Percentiles rank a stretch among this genome's conserved stretches.
Evolutionary conservation across 2,113 vertebrate genomes (phyloP).

Genomic region (Dromiciops gliroides): DNA sequence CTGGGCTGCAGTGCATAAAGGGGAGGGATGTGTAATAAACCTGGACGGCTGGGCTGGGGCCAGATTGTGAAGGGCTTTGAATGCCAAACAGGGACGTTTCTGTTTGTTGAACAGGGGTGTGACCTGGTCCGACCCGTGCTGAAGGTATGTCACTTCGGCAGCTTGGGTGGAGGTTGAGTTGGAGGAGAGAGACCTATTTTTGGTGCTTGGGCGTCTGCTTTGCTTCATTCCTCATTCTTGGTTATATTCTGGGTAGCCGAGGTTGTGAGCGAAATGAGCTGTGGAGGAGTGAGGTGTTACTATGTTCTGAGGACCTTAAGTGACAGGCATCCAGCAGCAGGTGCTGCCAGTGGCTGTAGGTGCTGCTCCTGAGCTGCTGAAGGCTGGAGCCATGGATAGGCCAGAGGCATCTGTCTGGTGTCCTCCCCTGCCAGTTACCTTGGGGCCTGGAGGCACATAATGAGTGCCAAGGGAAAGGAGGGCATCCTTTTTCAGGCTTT

Average conservation of each 20-base stretch:
- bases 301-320: neutral
- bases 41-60: neutral
- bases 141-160: too few species aligned
- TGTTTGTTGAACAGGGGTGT: neutral
- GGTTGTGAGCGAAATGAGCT: neutral
- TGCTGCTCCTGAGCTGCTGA: too few species aligned
- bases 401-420: too few species aligned
- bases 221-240: neutral
- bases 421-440: neutral
- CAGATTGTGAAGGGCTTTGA: neutral
- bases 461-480: neutral
- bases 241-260: neutral
- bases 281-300: neutral
- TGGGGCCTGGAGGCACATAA: too few species aligned
- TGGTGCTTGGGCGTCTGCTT: neutral
- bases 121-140: neutral
- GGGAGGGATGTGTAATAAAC: neutral
- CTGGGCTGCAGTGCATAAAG: neutral
- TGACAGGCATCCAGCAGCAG: neutral
- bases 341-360: too few species aligned
- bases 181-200: neutral
- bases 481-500: neutral
- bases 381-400: too few species aligned
- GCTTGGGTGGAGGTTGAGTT: too few species aligned
- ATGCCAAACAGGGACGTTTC: neutral